phyloP scores from a whole-genome alignment of 2,797 vertebrate species.

The Coregonus sp. region DNA sequence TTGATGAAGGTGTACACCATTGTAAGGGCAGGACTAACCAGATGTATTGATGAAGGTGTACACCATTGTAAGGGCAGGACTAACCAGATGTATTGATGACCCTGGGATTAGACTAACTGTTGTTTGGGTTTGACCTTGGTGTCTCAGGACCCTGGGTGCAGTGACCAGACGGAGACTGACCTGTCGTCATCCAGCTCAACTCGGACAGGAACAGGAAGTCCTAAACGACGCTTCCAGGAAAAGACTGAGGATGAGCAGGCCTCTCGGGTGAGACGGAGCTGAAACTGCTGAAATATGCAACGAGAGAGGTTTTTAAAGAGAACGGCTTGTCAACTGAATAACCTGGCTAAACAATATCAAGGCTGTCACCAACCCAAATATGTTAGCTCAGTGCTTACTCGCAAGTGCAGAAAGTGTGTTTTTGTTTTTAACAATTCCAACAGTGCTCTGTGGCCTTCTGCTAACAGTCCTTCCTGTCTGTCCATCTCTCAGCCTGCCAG shows the following conservation, averaged over 20 bases:
- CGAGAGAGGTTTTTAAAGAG: not conserved
- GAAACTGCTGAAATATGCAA: not conserved
- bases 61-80: too few species aligned
- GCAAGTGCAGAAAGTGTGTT: not conserved
- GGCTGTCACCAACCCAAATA: too few species aligned
- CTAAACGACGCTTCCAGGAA: conserved; percentile 66
- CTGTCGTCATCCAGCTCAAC: conserved; percentile 44
- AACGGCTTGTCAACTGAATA: not conserved
- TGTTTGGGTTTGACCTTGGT: not conserved
- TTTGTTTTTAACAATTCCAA: not conserved
- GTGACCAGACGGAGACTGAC: conserved; percentile 50
- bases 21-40: too few species aligned
- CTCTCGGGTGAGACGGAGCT: not conserved
- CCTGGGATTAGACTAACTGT: not conserved
- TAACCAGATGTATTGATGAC: not conserved
- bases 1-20: too few species aligned
- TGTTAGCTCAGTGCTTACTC: not conserved
- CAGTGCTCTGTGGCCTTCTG: not conserved
- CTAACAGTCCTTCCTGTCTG: not conserved
- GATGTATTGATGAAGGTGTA: too few species aligned
- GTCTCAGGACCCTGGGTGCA: conserved; percentile 65
- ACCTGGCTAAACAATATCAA: not conserved
- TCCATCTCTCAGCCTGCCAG: conserved; percentile 46
- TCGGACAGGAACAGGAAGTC: conserved; percentile 63
- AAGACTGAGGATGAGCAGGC: conserved; percentile 58